Percentiles rank a stretch among this genome's conserved stretches.
Conservation (phyloP, 37 sponge, comb jelly and placozoan genomes). For the Spongia lamella region DNA sequence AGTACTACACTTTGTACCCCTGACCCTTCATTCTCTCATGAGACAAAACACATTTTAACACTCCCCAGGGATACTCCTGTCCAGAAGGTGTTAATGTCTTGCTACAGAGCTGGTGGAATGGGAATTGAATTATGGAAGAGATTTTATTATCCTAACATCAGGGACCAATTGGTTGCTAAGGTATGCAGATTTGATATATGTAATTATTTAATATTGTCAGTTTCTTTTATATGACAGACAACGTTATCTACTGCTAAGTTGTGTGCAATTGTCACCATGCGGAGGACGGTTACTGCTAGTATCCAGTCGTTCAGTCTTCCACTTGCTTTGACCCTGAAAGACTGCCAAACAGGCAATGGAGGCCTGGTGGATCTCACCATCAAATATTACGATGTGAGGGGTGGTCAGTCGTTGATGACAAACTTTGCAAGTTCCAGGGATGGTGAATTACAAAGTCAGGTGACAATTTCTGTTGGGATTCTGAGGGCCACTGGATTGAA, state of each 20-base stretch:
- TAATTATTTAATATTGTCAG: background rate
- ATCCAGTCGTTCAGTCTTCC: slow-evolving; percentile 57
- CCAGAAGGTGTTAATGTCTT: slow-evolving; percentile 37
- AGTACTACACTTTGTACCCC: slow-evolving; percentile 61
- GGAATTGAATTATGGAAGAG: slow-evolving; percentile 91
- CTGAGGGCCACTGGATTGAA: slow-evolving; percentile 75
- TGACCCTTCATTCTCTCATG: slow-evolving; percentile 46
- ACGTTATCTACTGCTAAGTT: slow-evolving; percentile 73
- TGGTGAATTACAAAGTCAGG: background rate
- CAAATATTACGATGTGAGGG: slow-evolving; percentile 11
- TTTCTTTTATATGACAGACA: slow-evolving; percentile 39
- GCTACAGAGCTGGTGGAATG: slow-evolving; percentile 35
- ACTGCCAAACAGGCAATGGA: background rate
- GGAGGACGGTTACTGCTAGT: background rate
- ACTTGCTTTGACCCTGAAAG: slow-evolving; percentile 30
- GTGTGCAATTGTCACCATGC: slow-evolving; percentile 79
- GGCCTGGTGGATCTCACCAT: slow-evolving; percentile 61
- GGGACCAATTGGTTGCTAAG: slow-evolving; percentile 88
- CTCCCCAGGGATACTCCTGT: slow-evolving; percentile 34
- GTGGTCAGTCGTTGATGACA: background rate
- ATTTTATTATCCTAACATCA: slow-evolving; percentile 88
- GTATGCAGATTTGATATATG: slow-evolving; percentile 22
- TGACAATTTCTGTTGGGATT: slow-evolving; percentile 51
- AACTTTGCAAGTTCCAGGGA: background rate
- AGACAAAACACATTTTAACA: slow-evolving; percentile 43